Base-by-base conservation (phyloP, 2,797 vertebrate genomes). In the Falco rusticolus region DNA sequence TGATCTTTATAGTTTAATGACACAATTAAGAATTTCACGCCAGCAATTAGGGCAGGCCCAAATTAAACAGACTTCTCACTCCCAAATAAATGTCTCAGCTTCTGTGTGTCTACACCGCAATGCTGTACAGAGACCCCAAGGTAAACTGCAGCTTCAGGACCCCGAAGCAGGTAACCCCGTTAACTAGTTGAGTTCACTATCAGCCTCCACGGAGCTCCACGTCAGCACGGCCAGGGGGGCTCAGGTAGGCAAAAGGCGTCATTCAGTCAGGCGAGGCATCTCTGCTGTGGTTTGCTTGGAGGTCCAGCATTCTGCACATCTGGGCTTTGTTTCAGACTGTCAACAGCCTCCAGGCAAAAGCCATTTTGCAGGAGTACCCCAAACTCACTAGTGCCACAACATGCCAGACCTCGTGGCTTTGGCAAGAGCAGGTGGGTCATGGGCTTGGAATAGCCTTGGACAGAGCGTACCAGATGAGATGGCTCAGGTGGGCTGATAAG, bases 1-100 rank as follows among this genome's bases (percentile, higher is more conserved):
- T 93, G 91, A 97, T 90, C 89, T 72, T 93, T 92, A 95, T 81
- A 75, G 87, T 85, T 96, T 96, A 97, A 97, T 74, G 94, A 95
- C 92, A 96, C 94, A 96, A 91, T 84, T 95, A 95, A 97, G 85
- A 87, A 97, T 96, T 82, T 66, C 87, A 95, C 43, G 66, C 89
- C 85, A 66, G 79, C 83, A 94, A 95, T 96, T 96, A 97, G 69
- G 87, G 93, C 54, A 92, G 84, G 81, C 53, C 57, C 60, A 87
- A 96, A 84, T 95, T 94, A 95, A 89, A 72, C 86, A 95, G 92
- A 87, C 70, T 94, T 83, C 63, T 78, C 47, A 60, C 77, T 89
- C 43, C 68, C 86, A 89, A 82, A 90, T 57, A 88, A 92, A 77
- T 0, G 6, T 70, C 66, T 90, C 80, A 2, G 87, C 43, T 94